Percentiles rank a stretch among this genome's conserved stretches.
These are phyloP conservation scores for Anhinga anhinga DNA, from an alignment of 2,113 vertebrate genomes.

Conservation along the genomic window DNA sequence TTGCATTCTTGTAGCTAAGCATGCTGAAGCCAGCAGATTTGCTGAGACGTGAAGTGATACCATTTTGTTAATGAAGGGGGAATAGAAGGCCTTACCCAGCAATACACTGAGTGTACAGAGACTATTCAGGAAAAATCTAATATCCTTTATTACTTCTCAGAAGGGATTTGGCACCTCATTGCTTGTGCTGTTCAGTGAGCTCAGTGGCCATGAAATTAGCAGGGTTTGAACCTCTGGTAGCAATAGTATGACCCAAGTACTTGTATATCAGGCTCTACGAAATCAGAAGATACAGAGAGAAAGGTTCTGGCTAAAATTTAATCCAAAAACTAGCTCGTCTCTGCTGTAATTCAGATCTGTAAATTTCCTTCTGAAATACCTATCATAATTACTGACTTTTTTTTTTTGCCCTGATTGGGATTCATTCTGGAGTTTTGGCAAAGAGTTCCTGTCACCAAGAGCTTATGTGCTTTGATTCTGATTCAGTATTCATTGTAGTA, in stretches of 20 bases:
- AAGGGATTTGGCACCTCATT: background rate
- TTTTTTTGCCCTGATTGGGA: background rate
- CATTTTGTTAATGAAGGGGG: background rate
- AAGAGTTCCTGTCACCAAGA: background rate
- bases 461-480: background rate
- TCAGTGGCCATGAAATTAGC: background rate
- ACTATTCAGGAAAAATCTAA: background rate
- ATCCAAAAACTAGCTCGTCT: background rate
- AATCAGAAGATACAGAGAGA: background rate
- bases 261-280: background rate
- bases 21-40: background rate
- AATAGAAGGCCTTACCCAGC: background rate
- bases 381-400: background rate
- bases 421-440: background rate
- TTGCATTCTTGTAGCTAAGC: background rate
- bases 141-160: background rate
- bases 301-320: background rate
- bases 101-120: background rate
- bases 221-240: background rate
- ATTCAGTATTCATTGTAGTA: background rate
- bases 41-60: accelerated
- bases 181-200: background rate
- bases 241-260: background rate
- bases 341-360: background rate
- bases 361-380: background rate